Percentiles rank a stretch among this genome's conserved stretches.
Conservation (phyloP, 2,888 invertebrate species). For the Drosophila austrosaltans region DNA sequence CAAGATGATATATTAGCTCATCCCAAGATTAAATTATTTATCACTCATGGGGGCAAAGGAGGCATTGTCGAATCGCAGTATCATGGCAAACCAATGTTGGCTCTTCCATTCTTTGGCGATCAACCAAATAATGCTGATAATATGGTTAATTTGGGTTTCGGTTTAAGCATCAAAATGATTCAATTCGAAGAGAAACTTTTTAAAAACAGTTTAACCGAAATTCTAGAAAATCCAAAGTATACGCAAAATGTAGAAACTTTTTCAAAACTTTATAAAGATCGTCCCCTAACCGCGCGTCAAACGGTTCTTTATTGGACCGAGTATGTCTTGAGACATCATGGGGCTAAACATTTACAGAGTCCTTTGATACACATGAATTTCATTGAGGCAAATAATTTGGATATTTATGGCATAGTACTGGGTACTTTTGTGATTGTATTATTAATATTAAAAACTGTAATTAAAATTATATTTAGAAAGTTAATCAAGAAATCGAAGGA, state of each 20-base stretch:
- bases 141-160: conserved; percentile 71
- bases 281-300: conserved; percentile 84
- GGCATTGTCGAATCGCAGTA: conserved; percentile 86
- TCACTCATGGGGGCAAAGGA: conserved; percentile 88
- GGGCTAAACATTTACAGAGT: conserved; percentile 85
- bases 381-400: conserved; percentile 84
- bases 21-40: conserved; percentile 85
- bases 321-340: conserved; percentile 85
- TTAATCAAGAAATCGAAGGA: background rate
- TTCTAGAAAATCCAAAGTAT: conserved; percentile 70
- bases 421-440: background rate
- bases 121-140: conserved; percentile 70
- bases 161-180: conserved; percentile 54
- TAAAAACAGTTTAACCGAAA: conserved; percentile 52
- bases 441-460: background rate
- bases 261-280: conserved; percentile 84
- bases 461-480: background rate
- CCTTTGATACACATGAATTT: conserved; percentile 84
- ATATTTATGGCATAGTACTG: conserved; percentile 78
- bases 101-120: conserved; percentile 80
- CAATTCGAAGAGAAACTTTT: conserved; percentile 62
- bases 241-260: conserved; percentile 79
- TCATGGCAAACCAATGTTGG: conserved; percentile 85
- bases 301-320: conserved; percentile 86
- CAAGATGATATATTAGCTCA: conserved; percentile 88